phyloP scores from a whole-genome alignment of 2,888 invertebrate species.

The Lumbricus terrestris region DNA sequence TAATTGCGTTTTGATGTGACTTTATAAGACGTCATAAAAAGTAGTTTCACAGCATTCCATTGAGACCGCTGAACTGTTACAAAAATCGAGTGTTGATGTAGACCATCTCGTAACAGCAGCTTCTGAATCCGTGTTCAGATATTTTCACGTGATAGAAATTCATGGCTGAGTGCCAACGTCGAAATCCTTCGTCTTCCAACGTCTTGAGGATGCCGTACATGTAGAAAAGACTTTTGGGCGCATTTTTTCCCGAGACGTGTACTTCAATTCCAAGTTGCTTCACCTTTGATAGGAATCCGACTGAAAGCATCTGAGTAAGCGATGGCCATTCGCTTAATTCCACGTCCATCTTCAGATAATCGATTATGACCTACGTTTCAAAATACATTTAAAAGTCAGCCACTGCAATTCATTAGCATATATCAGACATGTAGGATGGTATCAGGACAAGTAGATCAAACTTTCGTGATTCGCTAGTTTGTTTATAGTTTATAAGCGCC shows the following conservation, averaged over 20 bases:
- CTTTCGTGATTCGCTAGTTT: too few relatives aligned
- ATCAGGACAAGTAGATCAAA: too few relatives aligned
- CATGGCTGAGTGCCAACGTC: neutral
- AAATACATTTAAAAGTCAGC: neutral
- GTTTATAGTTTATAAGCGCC: too few relatives aligned
- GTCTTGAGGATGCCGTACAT: neutral
- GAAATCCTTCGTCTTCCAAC: neutral
- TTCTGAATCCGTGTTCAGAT: neutral
- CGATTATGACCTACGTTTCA: neutral
- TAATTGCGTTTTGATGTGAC: too few relatives aligned
- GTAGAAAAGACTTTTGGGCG: neutral
- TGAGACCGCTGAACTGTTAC: too few relatives aligned
- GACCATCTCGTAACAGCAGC: conserved; percentile 8
- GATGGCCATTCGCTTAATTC: neutral
- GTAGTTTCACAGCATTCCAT: too few relatives aligned
- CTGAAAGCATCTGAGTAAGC: neutral
- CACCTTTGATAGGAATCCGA: neutral
- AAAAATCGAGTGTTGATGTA: neutral
- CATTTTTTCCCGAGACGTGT: neutral
- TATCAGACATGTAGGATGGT: too few relatives aligned
- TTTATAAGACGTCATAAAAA: too few relatives aligned
- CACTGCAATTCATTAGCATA: too few relatives aligned
- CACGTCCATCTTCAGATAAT: neutral
- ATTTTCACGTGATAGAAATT: neutral
- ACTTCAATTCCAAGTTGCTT: neutral